phyloP scores from a whole-genome alignment of 92 coral and sea anemone species.

The Actinostola sp. region DNA sequence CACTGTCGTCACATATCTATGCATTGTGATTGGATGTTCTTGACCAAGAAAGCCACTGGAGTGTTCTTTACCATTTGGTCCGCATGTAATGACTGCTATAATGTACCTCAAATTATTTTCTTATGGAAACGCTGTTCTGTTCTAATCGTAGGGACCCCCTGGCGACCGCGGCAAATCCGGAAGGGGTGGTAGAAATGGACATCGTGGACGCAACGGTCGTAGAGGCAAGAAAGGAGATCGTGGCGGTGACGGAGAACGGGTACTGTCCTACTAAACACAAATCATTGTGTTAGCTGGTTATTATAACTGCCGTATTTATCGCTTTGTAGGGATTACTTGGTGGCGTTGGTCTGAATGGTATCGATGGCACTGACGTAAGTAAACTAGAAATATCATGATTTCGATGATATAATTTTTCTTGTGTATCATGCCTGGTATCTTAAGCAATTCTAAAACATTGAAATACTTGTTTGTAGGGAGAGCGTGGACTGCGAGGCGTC shows the following conservation, averaged over 20 bases:
- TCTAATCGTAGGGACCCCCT: constrained; percentile 41
- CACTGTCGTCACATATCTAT: too few relatives aligned
- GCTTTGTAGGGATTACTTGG: constrained; percentile 29
- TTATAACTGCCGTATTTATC: background rate
- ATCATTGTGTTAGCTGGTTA: background rate
- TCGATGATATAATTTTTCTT: too few relatives aligned
- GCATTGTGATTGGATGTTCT: too few relatives aligned
- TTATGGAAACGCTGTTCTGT: background rate
- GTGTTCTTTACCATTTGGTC: too few relatives aligned
- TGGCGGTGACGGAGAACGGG: constrained; percentile 67
- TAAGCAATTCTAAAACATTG: too few relatives aligned
- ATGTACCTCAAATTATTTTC: constrained; percentile 1
- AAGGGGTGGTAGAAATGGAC: constrained; percentile 49
- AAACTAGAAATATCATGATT: too few relatives aligned
- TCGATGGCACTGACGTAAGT: constrained; percentile 28
- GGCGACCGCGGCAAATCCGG: constrained; percentile 67
- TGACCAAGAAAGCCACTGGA: too few relatives aligned
- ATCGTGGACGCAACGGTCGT: constrained; percentile 53
- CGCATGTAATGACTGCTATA: too few relatives aligned
- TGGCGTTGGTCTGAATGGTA: constrained; percentile 27
- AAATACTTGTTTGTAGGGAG: constrained; percentile 33
- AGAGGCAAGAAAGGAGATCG: constrained; percentile 58
- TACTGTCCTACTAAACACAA: background rate
- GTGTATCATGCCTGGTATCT: too few relatives aligned
- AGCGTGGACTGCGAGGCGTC: constrained; percentile 38